Base-by-base conservation (phyloP, 2,113 vertebrate species). In the Sebastes fasciatus region DNA sequence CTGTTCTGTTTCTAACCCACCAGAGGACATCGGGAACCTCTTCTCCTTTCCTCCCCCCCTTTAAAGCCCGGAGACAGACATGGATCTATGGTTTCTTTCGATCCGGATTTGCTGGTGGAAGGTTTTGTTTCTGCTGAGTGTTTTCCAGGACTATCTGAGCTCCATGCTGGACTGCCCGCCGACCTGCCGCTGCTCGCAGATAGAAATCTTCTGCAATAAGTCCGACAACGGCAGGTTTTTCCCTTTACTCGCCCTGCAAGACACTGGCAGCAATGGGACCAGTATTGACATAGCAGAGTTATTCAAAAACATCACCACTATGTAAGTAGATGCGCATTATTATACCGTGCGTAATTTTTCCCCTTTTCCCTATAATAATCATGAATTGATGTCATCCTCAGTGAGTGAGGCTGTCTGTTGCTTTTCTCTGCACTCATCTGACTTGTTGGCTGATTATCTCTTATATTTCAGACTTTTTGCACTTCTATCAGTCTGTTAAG, bases 111-210 rank as follows among this genome's bases (percentile, higher is more conserved):
- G 96, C 96, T 98, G 97, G 96, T 99, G 98, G 98, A 96, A 96
- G 96, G 93, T 98, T 95, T 95, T 99, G 94, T 96, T 97, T 92
- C 95, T 97, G 77, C 86, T 95, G 93, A 97, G 96, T 95, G 90
- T 98, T 94, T 97, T 97, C 95, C 97, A 97, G 95, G 96, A 97
- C 97, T 97, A 97, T 94, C 94, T 97, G 96, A 96, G 97, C 94
- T 97, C 97, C 76, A 97, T 97, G 94, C 96, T 97, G 96, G 97
- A 97, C 96, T 99, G 98, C 95, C 98, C 98, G 84, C 98, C 97
- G 87, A 98, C 98, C 95, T 99, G 98, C 95, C 96, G 94, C 95
- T 99, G 98, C 95, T 98, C 96, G 92, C 96, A 95, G 93, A 97
- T 96, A 89, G 97, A 99, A 94, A 98, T 99, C 95, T 96, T 95